Conservation (phyloP, 2,113 vertebrate genomes). For the Tenebrosternarchus preto region DNA sequence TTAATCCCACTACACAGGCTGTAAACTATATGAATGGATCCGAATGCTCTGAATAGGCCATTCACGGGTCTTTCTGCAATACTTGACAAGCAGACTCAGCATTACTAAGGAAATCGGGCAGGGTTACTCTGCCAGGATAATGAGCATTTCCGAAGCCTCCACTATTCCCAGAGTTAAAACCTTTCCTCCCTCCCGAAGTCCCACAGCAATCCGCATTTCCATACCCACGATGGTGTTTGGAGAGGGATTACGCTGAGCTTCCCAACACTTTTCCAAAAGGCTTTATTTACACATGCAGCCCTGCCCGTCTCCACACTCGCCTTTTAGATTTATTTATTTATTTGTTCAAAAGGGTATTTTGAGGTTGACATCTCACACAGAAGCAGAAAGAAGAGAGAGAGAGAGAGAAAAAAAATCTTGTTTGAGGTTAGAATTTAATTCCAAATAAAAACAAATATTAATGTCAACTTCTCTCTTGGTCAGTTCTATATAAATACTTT, state of each 20-base stretch:
- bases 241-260: constrained; percentile 33
- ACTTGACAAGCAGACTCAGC: neutral
- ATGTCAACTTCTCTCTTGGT: neutral
- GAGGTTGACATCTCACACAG: too few relatives aligned
- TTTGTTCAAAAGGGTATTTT: neutral
- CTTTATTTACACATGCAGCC: constrained; percentile 30
- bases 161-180: constrained; percentile 11
- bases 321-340: too few relatives aligned
- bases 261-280: constrained; percentile 17
- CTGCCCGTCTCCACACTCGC: neutral
- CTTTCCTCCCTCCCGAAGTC: constrained; percentile 22
- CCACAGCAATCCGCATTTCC: constrained; percentile 31
- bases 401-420: too few relatives aligned
- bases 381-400: too few relatives aligned
- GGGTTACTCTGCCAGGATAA: constrained; percentile 31
- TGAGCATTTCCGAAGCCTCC: constrained; percentile 32
- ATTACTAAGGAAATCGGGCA: constrained; percentile 19
- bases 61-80: constrained; percentile 2
- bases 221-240: constrained; percentile 33
- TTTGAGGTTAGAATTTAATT: too few relatives aligned
- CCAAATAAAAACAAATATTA: neutral
- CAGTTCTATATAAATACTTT: too few relatives aligned
- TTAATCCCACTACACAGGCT: neutral
- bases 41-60: constrained; percentile 4
- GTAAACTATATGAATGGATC: neutral